Evolutionary conservation across 1,140 invertebrate species (phyloP), one percentile per base, ranked within the genome.

Genomic region (Semibalanus balanoides): DNA sequence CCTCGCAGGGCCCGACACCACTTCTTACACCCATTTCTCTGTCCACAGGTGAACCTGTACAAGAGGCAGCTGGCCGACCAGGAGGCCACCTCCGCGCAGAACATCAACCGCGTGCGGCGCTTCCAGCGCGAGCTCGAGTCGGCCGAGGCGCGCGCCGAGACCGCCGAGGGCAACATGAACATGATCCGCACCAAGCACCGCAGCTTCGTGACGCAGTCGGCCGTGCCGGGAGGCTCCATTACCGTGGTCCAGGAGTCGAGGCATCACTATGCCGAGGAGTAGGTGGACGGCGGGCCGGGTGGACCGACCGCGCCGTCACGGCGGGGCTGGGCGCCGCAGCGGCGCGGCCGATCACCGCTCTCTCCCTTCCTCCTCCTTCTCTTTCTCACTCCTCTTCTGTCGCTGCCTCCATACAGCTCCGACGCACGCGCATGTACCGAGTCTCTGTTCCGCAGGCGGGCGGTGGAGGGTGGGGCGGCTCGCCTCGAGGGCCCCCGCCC

Each of bases 121-220:
- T 98, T 97, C 95, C 96, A 98, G 85, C 90, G 95, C 78, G 96
- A 98, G 84, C 86, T 98, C 82, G 95, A 97, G 84, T 94, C 94
- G 29, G 95, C 95, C 77, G 95, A 97, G 85, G 95, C 97, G 84
- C 91, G 95, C 79, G 95, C 96, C 80, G 96, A 98, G 81, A 89
- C 88, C 79, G 95, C 95, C 78, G 95, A 98, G 86, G 93, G 91
- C 87, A 96, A 93, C 85, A 88, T 97, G 82, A 92, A 91, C 77
- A 87, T 97, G 82, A 95, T 97, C 85, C 91, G 95, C 80, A 94
- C 95, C 86, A 97, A 97, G 87, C 95, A 97, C 87, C 92, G 93
- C 87, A 94, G 92, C 83, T 95, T 95, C 85, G 93, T 95, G 82
- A 95, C 93, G n/a, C 70, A 72, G 70, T 29, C 70, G 29, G 70